These are phyloP conservation scores for Anoplius nigerrimus DNA, from an alignment of 2,888 invertebrate species.

Conservation along the genomic window DNA sequence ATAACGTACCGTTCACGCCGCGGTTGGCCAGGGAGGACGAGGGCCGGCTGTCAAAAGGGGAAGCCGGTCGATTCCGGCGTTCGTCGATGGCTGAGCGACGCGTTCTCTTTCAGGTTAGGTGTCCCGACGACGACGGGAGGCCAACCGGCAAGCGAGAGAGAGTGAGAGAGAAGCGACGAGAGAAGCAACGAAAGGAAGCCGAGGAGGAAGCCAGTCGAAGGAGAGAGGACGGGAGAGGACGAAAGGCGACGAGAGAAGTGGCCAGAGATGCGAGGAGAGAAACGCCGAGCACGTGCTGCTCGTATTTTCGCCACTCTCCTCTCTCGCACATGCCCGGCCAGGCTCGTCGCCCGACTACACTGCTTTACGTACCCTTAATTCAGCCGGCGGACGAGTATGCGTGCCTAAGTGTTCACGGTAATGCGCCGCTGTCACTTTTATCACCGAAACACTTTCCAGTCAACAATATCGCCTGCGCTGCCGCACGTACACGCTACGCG, in stretches of 20 bases:
- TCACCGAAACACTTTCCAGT: constrained; percentile 23
- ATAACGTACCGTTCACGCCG: no score
- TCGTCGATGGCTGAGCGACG: background rate
- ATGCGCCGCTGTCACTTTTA: constrained; percentile 9
- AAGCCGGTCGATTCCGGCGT: constrained; percentile 17
- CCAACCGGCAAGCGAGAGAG: no score
- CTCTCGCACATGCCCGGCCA: no score
- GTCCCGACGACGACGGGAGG: constrained; percentile 41
- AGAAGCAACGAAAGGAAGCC: no score
- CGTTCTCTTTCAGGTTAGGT: constrained; percentile 48
- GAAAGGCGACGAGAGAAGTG: no score
- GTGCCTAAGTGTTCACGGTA: background rate
- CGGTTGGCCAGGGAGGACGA: constrained; percentile 5
- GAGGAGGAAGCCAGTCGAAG: no score
- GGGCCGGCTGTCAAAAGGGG: constrained; percentile 30
- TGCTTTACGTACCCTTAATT: background rate
- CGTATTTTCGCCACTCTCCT: constrained; percentile 12
- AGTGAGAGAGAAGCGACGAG: no score
- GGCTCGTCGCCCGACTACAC: no score
- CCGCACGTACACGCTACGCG: constrained; percentile 34
- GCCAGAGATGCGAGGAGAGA: no score
- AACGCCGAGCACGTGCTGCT: constrained; percentile 9
- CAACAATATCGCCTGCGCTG: constrained; percentile 24
- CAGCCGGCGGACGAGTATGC: no score
- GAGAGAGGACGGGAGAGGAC: no score